Conservation (phyloP, 2,888 invertebrate species). For the Boloria euphrosyne region DNA sequence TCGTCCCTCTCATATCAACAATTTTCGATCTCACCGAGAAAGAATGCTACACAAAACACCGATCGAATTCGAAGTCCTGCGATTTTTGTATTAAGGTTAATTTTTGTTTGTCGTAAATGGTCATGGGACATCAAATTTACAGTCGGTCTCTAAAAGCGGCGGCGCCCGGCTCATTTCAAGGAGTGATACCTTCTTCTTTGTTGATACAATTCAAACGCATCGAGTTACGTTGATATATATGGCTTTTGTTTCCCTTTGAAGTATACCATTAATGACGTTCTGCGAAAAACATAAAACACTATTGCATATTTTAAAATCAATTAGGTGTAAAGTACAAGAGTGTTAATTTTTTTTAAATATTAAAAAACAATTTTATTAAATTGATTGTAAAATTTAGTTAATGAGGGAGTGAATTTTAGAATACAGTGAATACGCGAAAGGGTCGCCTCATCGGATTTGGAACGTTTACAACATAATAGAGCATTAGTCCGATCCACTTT, state of each 20-base stretch:
- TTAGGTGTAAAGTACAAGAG: background rate
- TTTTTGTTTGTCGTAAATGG: constrained; percentile 58
- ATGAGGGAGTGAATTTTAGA: background rate
- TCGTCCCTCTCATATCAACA: constrained; percentile 69
- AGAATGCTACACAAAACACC: constrained; percentile 51
- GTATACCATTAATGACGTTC: background rate
- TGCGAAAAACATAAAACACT: background rate
- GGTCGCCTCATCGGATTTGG: constrained; percentile 60
- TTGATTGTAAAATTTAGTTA: constrained; percentile 1
- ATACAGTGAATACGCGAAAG: constrained; percentile 1
- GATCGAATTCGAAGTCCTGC: constrained; percentile 57
- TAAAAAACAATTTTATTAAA: background rate
- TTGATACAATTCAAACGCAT: constrained; percentile 59
- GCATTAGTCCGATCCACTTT: constrained; percentile 81
- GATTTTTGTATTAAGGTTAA: constrained; percentile 60
- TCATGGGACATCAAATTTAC: constrained; percentile 74
- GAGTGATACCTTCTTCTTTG: constrained; percentile 72
- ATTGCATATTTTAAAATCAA: background rate
- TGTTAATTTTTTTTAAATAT: background rate
- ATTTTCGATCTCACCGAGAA: constrained; percentile 67
- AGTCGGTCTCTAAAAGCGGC: constrained; percentile 66
- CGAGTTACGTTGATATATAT: constrained; percentile 26
- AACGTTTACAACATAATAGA: constrained; percentile 78
- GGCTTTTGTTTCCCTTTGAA: background rate
- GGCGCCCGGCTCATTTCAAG: constrained; percentile 68